Percentiles rank a stretch among this genome's conserved stretches.
Evolutionary conservation across 2,888 invertebrate species (phyloP).

Genomic region (Barypeithes pellucidus): DNA sequence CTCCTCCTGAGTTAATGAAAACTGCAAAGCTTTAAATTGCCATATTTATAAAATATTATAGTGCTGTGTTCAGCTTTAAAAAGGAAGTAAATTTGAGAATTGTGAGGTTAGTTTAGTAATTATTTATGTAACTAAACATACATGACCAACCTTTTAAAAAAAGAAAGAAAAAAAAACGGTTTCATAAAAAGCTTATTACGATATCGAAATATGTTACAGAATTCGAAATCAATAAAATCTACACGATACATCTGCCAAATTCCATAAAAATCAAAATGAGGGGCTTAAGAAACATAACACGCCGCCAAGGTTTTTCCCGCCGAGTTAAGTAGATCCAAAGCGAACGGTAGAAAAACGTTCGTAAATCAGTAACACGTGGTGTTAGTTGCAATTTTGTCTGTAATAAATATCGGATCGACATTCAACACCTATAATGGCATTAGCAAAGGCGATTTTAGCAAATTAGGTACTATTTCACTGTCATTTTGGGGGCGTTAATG

Average conservation of each 20-base stretch:
- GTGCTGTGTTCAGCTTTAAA: too few species aligned
- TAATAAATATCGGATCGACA: conserved; percentile 51
- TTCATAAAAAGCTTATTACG: too few species aligned
- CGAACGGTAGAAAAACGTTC: conserved; percentile 26
- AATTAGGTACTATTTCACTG: conserved; percentile 53
- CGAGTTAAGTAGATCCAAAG: neutral
- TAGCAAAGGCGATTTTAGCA: conserved; percentile 52
- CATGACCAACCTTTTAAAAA: too few species aligned
- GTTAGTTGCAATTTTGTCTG: conserved; percentile 46
- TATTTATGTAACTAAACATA: too few species aligned
- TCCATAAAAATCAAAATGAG: conserved; percentile 19
- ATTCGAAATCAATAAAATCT: neutral
- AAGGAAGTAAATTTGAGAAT: too few species aligned
- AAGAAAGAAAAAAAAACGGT: too few species aligned
- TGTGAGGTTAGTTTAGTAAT: too few species aligned
- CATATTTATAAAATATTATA: too few species aligned
- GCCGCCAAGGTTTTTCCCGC: conserved; percentile 1
- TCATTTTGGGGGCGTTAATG: conserved; percentile 26
- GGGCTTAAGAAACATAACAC: conserved; percentile 23
- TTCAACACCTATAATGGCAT: conserved; percentile 50
- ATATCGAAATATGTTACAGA: neutral
- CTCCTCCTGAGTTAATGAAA: too few species aligned
- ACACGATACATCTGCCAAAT: conserved; percentile 16
- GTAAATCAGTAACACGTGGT: conserved; percentile 47
- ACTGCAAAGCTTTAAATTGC: too few species aligned